Base-by-base conservation (phyloP, 2,888 invertebrate species). In the Sclerodermus sp. region DNA sequence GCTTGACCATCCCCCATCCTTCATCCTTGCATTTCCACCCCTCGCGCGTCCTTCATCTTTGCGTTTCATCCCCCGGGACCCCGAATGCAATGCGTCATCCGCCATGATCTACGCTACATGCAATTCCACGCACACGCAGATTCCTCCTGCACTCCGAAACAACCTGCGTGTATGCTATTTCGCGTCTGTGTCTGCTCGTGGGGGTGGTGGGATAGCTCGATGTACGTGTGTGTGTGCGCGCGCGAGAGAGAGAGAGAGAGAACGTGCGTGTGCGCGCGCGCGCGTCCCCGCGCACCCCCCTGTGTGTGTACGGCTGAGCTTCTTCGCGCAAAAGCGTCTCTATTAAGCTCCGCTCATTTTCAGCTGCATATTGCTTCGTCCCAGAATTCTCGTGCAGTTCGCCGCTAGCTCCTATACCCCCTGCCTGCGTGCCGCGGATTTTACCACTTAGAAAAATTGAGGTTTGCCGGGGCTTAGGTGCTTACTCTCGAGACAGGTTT, bases 61-160 rank as follows among this genome's bases (percentile, higher is more conserved):
- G 23, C 23, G 23, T 23, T 23, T 23, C 23, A 23, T 49, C 45
- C 57, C 57, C 43, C 51, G 54, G 64, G 58, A 59, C 66, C 55
- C 64, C 68, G 64, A 71, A 73, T 74, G 70, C 74, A 73, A 70
- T 71, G 72, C 73, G 73, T 74, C 74, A 73, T 71, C 68, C 71
- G 66, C 73, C 73, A 71, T 77, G 76, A 73, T 74, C 74, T 82
- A 79, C 79, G 81, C 68, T 79, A 80, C 79, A 80, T 70, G 76
- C 73, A 71, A 71, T 74, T 74, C 72, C 57, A 54, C 60, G 62
- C 55, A 54, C 59, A 80, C 80, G 79, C 81, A 58, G 82, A 81
- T 82, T 82, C 82, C 38, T 41, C 42, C 37, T 45, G 45, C 30
- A 47, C 32, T 15, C 45, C 47, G 41, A 45, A 43, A 43, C 16